Evolutionary conservation across 2,888 invertebrate genomes (phyloP), one percentile per base, ranked within the genome.

Genomic region (Phortica okadai): DNA sequence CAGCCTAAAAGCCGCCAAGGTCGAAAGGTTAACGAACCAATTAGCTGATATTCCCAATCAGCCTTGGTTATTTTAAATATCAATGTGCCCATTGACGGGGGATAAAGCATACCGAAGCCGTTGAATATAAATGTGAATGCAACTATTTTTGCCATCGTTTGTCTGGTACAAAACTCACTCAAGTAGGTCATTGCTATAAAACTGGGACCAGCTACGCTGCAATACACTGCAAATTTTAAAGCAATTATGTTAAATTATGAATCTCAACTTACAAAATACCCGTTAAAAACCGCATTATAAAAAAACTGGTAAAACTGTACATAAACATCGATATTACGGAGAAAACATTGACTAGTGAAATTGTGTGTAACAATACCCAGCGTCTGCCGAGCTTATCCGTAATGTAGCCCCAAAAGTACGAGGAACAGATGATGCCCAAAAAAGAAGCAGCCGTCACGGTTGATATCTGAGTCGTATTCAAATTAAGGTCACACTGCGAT

Each of bases 121-220:
- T 79, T 82, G n/a, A 86, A 86, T 83, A 86, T 83, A 42, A 81
- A 82, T 83, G 86, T 81, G 73, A 82, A 81, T 0, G 85, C 83
- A 1, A 86, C 74, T 2, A 79, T 33, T 0, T 81, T 77, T 0
- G 82, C 74, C 44, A 85, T 56, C 33, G 81, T 81, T 59, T 77
- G 67, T n/a, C 79, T 76, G 21, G 81, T 81, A 41, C 84, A 87
- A 74, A 87, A 86, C 67, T 87, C 87, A 56, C 85, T 81, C 0
- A 87, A 79, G 44, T 84, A 87, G 0, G 84, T 83, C 8, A 80
- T 78, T 14, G 83, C 79, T 8, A 84, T 83, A 69, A 84, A 82
- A 54, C 83, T 81, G 0, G 87, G 84, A 33, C 84, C 85, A 6
- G 85, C 83, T 50, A 86, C 79, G 76, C 87, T 86, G 33, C 33